These are phyloP conservation scores for Acleris laterana DNA, from an alignment of 2,888 invertebrate species.

Conservation along the genomic window DNA sequence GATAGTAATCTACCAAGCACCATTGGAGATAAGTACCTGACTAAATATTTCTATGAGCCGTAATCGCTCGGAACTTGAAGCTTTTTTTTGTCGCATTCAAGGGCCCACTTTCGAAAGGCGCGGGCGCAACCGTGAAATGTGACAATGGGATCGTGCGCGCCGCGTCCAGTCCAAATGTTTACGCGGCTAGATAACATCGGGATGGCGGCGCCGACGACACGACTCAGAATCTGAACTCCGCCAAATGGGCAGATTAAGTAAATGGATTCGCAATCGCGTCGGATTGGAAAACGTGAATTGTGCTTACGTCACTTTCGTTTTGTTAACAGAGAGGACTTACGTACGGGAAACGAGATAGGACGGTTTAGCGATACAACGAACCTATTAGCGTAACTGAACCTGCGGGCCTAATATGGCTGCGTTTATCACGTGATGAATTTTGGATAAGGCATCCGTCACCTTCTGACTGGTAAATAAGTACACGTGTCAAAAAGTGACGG, in stretches of 20 bases:
- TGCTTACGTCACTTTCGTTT: too few relatives aligned
- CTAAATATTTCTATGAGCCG: slow-evolving; percentile 51
- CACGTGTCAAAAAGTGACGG: too few relatives aligned
- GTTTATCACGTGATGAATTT: too few relatives aligned
- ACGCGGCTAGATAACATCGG: slow-evolving; percentile 67
- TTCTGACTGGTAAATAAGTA: too few relatives aligned
- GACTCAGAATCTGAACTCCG: slow-evolving; percentile 41
- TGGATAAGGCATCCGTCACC: too few relatives aligned
- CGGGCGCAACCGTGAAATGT: slow-evolving; percentile 66
- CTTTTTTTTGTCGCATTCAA: slow-evolving; percentile 43
- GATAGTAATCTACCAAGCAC: slow-evolving; percentile 25
- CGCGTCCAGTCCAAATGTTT: slow-evolving; percentile 72
- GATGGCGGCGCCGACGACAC: slow-evolving; percentile 56
- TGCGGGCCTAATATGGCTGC: too few relatives aligned
- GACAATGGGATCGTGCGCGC: slow-evolving; percentile 66
- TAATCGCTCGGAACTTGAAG: slow-evolving; percentile 43
- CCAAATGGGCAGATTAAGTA: slow-evolving; percentile 2
- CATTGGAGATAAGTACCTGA: slow-evolving; percentile 34
- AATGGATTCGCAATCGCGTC: neutral
- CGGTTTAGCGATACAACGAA: too few relatives aligned
- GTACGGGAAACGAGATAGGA: too few relatives aligned
- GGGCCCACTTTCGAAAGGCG: slow-evolving; percentile 42
- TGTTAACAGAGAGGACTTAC: too few relatives aligned
- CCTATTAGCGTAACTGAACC: too few relatives aligned
- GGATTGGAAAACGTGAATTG: neutral